These are phyloP conservation scores for Drosophila repleta DNA, from an alignment of 1,140 invertebrate species.

Conservation along the genomic window DNA sequence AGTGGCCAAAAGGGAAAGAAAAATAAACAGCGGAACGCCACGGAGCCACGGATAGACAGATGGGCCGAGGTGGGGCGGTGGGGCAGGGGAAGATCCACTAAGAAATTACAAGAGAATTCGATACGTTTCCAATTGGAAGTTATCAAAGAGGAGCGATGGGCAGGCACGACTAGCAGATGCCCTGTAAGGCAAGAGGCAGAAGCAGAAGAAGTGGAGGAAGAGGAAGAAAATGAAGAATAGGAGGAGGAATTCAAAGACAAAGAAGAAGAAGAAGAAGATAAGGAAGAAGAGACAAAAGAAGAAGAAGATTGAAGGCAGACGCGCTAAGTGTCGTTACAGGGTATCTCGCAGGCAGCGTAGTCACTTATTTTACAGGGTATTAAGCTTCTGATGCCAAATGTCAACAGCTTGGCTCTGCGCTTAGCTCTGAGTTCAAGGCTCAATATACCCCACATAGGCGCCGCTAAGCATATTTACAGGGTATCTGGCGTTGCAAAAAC, in stretches of 20 bases:
- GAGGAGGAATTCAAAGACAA: too few relatives aligned
- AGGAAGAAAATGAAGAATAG: too few relatives aligned
- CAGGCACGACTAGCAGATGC: not conserved
- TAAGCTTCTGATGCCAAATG: not conserved
- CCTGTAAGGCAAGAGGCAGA: too few relatives aligned
- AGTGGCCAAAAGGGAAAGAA: conserved; percentile 31
- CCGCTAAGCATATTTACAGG: not conserved
- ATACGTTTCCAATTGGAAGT: conserved; percentile 42
- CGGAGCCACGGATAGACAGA: not conserved
- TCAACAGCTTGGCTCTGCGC: too few relatives aligned
- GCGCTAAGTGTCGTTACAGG: too few relatives aligned
- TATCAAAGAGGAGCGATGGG: not conserved
- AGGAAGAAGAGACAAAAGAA: too few relatives aligned
- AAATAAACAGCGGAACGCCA: not conserved
- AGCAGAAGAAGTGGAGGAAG: too few relatives aligned
- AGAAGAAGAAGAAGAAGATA: too few relatives aligned
- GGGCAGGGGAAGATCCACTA: conserved; percentile 7
- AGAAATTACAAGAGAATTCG: conserved; percentile 39
- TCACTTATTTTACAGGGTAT: not conserved
- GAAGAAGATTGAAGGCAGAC: too few relatives aligned
- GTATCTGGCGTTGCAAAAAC: conserved; percentile 3
- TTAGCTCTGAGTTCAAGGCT: too few relatives aligned
- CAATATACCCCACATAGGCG: not conserved
- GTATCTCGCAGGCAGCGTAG: too few relatives aligned
- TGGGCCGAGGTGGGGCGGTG: not conserved